These are phyloP conservation scores for Oreonectes daqikongensis DNA, from an alignment of 2,797 vertebrate genomes.

Conservation along the genomic window DNA sequence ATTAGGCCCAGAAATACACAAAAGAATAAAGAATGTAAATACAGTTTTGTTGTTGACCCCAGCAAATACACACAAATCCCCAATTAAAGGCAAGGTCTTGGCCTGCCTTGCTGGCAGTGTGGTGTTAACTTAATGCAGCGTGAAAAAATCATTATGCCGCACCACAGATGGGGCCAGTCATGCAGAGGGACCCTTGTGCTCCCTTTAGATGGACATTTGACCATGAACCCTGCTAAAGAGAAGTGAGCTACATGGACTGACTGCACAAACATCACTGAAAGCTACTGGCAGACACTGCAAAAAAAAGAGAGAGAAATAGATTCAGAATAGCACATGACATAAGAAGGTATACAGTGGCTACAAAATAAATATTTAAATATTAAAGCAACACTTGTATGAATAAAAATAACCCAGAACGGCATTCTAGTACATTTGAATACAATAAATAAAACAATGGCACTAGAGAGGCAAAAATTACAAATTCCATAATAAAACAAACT, in stretches of 20 bases:
- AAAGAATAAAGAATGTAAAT: conserved; percentile 5
- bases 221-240: conserved; percentile 51
- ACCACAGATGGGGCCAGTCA: conserved; percentile 85
- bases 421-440: neutral
- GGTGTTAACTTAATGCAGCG: conserved; percentile 85
- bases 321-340: neutral
- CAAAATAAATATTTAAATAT: too few relatives aligned
- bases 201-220: conserved; percentile 63
- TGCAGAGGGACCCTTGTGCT: conserved; percentile 75
- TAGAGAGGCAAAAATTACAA: too few relatives aligned
- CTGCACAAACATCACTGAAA: conserved; percentile 7
- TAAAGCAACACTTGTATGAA: too few relatives aligned
- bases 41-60: neutral
- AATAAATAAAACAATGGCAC: too few relatives aligned
- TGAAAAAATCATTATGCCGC: conserved; percentile 86
- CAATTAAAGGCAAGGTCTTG: conserved; percentile 81
- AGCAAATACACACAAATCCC: conserved; percentile 39
- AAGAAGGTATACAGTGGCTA: too few relatives aligned
- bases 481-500: too few relatives aligned
- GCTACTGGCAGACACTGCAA: neutral
- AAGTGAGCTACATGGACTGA: neutral
- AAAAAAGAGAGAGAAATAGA: neutral
- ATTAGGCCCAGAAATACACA: neutral
- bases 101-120: conserved; percentile 73
- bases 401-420: neutral